Percentiles rank a stretch among this genome's conserved stretches.
Evolutionary conservation across 2,113 vertebrate species (phyloP).

Genomic region (Myodes glareolus): DNA sequence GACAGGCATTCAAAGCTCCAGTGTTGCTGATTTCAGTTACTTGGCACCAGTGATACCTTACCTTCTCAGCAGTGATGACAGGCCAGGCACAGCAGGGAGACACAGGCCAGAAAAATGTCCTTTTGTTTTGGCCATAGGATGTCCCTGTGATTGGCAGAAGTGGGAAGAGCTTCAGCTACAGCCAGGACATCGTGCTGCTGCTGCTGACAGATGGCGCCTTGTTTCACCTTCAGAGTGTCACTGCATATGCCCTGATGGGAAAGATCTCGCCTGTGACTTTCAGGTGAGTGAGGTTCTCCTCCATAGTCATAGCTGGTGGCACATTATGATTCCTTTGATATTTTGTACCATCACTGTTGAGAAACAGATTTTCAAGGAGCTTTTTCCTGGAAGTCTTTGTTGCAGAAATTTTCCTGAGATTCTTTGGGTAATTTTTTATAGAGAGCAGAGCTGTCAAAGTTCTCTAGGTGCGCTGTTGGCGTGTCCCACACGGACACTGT

Average conservation of each 20-base stretch:
- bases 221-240: constrained; percentile 97
- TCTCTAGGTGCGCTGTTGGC: background rate
- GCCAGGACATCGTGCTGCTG: constrained; percentile 91
- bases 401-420: background rate
- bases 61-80: rapidly evolving
- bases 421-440: background rate
- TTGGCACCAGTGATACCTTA: rapidly evolving
- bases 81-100: too few species aligned
- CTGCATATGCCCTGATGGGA: constrained; percentile 97
- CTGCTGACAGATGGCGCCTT: constrained; percentile 93
- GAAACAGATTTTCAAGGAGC: background rate
- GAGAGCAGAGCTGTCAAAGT: background rate
- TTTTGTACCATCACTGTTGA: rapidly evolving
- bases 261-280: constrained; percentile 97
- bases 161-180: constrained; percentile 89
- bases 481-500: background rate
- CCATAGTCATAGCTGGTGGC: rapidly evolving
- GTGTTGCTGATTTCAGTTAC: rapidly evolving
- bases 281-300: constrained; percentile 87
- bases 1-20: background rate
- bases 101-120: rapidly evolving
- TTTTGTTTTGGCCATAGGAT: constrained; percentile 78
- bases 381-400: too few species aligned
- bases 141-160: constrained; percentile 89
- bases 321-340: rapidly evolving